These are phyloP conservation scores for Corella eumyota DNA, from an alignment of 23 tunicate genomes.

Conservation along the genomic window DNA sequence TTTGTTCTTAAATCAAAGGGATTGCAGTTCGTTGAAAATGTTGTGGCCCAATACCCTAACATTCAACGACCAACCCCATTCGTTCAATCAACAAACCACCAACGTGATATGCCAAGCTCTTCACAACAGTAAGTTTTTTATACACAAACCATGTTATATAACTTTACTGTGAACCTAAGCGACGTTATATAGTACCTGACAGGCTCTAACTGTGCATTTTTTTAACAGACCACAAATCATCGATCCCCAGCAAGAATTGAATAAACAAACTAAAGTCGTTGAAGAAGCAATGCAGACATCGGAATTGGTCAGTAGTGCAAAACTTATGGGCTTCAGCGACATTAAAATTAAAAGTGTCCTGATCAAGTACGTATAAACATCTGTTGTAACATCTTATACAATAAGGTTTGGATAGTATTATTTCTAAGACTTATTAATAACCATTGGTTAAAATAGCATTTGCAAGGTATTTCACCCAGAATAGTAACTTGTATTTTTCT, in stretches of 20 bases:
- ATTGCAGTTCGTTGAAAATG: background rate
- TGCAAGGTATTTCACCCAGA: no score
- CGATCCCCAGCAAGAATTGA: background rate
- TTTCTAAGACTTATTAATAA: no score
- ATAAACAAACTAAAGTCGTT: background rate
- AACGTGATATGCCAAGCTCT: no score
- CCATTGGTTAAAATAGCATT: no score
- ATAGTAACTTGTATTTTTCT: no score
- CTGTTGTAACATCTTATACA: no score
- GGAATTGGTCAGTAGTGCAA: background rate
- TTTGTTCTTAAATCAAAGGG: conserved; percentile 2
- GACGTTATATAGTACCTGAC: no score
- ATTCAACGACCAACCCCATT: background rate
- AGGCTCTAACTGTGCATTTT: no score
- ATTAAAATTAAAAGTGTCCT: background rate
- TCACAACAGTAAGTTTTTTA: no score
- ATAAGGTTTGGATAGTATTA: no score
- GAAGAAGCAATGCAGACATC: conserved; percentile 1
- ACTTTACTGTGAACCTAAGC: no score
- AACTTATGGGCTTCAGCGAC: background rate
- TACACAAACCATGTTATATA: no score
- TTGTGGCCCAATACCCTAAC: background rate
- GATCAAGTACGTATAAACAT: background rate
- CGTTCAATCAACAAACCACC: background rate
- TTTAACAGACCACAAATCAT: background rate